Evolutionary conservation across 2,888 invertebrate genomes (phyloP).

Genomic region (Idaea straminata): DNA sequence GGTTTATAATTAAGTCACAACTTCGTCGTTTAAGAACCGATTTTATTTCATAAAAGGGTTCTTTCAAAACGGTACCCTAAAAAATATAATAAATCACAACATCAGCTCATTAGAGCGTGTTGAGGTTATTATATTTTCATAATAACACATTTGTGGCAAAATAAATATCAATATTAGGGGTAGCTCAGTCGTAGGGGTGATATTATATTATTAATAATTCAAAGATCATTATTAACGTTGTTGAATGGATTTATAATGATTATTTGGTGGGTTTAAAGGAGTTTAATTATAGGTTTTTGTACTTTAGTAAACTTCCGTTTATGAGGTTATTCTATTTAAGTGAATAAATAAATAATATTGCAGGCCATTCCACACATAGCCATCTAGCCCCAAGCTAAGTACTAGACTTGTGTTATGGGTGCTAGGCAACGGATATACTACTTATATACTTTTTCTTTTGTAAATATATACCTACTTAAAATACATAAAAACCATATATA

Average conservation of each 20-base stretch:
- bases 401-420: too few species aligned
- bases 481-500: too few species aligned
- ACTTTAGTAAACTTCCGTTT: background rate
- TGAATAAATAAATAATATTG: too few species aligned
- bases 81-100: slow-evolving; percentile 25
- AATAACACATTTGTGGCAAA: slow-evolving; percentile 36
- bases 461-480: too few species aligned
- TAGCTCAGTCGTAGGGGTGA: background rate
- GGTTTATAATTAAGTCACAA: too few species aligned
- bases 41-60: background rate
- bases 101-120: slow-evolving; percentile 36
- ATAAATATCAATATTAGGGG: slow-evolving; percentile 42
- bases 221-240: slow-evolving; percentile 32
- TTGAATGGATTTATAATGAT: slow-evolving; percentile 26
- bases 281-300: slow-evolving; percentile 19
- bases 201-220: slow-evolving; percentile 11
- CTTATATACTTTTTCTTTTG: too few species aligned
- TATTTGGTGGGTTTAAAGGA: slow-evolving; percentile 26
- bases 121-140: slow-evolving; percentile 40
- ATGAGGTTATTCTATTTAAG: background rate
- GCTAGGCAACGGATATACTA: too few species aligned
- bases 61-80: slow-evolving; percentile 20
- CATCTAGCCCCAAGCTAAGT: too few species aligned
- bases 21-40: too few species aligned
- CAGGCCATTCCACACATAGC: too few species aligned